Conservation (phyloP, 1,140 invertebrate genomes). For the Cataglyphis hispanica region DNA sequence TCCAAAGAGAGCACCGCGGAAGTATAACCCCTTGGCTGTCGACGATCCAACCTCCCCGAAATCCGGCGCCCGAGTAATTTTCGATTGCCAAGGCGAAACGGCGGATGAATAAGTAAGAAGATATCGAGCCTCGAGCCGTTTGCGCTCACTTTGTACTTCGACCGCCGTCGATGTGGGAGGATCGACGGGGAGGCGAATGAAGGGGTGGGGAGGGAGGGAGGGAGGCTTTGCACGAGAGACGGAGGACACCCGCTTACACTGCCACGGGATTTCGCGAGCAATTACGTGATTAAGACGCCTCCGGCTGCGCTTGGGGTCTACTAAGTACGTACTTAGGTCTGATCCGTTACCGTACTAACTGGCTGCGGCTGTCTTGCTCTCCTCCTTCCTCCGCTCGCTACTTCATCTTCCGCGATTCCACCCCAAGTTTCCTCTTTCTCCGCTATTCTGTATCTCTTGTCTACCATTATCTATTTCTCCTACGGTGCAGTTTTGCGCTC, state of each 20-base stretch:
- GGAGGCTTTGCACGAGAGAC: slow-evolving; percentile 27
- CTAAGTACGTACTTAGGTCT: slow-evolving; percentile 86
- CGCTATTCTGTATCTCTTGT: background rate
- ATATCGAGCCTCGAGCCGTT: slow-evolving; percentile 85
- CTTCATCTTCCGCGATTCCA: slow-evolving; percentile 50
- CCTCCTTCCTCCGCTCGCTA: slow-evolving; percentile 19
- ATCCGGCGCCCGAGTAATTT: slow-evolving; percentile 76
- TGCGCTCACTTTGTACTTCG: slow-evolving; percentile 83
- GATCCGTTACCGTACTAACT: slow-evolving; percentile 83
- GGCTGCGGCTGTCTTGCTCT: slow-evolving; percentile 65
- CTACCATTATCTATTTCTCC: slow-evolving; percentile 52
- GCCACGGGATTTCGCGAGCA: slow-evolving; percentile 84
- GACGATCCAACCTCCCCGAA: slow-evolving; percentile 27
- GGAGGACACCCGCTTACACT: slow-evolving; percentile 62
- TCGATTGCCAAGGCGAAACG: slow-evolving; percentile 82
- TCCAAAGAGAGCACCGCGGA: slow-evolving; percentile 2
- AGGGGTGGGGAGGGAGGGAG: background rate
- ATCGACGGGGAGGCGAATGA: background rate
- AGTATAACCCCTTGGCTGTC: slow-evolving; percentile 47
- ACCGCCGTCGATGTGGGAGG: slow-evolving; percentile 52
- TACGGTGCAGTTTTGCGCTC: slow-evolving; percentile 27
- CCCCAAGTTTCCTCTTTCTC: slow-evolving; percentile 30
- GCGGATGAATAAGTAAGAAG: slow-evolving; percentile 85
- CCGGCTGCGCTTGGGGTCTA: slow-evolving; percentile 82
- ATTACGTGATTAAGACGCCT: slow-evolving; percentile 87